Percentiles rank a stretch among this genome's conserved stretches.
These are phyloP conservation scores for Chlorodrepanis virens DNA, from an alignment of 2,113 vertebrate genomes.

Conservation along the genomic window DNA sequence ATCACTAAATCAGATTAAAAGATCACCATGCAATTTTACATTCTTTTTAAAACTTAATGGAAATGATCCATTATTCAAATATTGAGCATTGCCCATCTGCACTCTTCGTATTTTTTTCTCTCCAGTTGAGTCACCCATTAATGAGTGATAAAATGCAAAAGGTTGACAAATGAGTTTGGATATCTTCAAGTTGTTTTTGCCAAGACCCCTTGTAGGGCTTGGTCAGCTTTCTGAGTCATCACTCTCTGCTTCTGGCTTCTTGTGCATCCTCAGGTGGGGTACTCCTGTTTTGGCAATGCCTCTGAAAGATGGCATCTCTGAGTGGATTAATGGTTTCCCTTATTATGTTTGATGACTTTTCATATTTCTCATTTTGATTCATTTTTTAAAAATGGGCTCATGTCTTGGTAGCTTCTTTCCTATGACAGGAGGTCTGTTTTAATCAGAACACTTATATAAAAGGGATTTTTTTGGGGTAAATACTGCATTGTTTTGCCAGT, in stretches of 20 bases:
- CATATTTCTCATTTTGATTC: background rate
- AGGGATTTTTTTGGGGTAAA: background rate
- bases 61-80: constrained; percentile 43
- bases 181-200: background rate
- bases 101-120: background rate
- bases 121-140: background rate
- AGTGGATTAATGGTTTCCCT: background rate
- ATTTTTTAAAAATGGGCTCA: background rate
- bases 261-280: background rate
- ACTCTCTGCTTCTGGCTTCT: background rate
- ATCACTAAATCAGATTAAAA: constrained; percentile 50
- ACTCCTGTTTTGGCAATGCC: background rate
- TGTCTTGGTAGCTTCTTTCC: background rate
- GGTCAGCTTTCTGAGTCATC: background rate
- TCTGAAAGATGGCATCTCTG: background rate
- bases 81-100: background rate
- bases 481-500: background rate
- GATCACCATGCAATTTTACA: constrained; percentile 37
- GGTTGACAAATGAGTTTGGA: background rate
- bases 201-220: background rate
- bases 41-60: constrained; percentile 55
- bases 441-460: background rate
- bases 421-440: background rate
- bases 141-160: background rate
- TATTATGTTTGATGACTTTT: background rate